Evolutionary conservation across 1,140 invertebrate species (phyloP), one percentile per base, ranked within the genome.

Genomic region (Eueides isabella): DNA sequence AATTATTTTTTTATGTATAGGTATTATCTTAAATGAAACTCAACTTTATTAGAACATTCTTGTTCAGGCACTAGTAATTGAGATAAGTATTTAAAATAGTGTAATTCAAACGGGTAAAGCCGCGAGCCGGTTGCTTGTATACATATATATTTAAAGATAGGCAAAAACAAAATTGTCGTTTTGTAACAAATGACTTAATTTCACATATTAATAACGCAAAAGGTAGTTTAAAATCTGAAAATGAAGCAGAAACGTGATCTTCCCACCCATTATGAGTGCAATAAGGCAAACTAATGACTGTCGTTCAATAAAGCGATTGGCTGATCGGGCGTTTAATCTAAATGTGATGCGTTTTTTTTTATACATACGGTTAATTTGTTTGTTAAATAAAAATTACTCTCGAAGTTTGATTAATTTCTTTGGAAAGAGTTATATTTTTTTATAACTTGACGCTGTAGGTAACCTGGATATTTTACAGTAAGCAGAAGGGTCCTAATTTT

Each of bases 211-310:
- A 55, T 26, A 55, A 55, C 48, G 26, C 48, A 55, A 55, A 55
- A 55, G 23, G 48, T 23, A 12, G 19, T 55, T 55, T 55, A 55
- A 55, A 55, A 55, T 23, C 48, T 23, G 48, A 55, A 55, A 55
- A 55, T 55, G 61, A 71, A 75, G 33, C 35, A 71, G 19, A 55
- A 67, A 30, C 61, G 55, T 68, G 68, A 75, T 67, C 63, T 75
- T 75, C 30, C 61, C 61, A 71, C 44, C 67, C 68, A 71, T 75
- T 66, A 71, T 69, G 74, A 62, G 28, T 33, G 74, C 74, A 71
- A 75, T 75, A 71, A 71, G 69, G 74, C 29, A 71, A 35, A 67
- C 61, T 71, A 78, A 78, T 78, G 72, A 61, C 74, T 67, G 74
- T 71, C 74, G 64, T 75, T 75, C 69, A 70, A 71, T 71, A 71